Evolutionary conservation across 2,797 vertebrate species (phyloP).

Genomic region (Sphaeramia orbicularis): DNA sequence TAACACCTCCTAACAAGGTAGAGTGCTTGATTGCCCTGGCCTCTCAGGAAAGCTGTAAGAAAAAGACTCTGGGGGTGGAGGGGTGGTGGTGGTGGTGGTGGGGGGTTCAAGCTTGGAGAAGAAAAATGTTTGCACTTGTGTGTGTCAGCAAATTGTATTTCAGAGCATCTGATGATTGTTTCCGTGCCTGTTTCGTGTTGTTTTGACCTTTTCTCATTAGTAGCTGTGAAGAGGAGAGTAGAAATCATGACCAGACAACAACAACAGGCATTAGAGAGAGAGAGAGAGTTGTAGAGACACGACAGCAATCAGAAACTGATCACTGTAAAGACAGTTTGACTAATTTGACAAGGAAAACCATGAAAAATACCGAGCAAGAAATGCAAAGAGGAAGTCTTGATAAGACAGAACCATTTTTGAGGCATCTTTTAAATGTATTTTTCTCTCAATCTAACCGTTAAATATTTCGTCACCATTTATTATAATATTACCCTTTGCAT

Average conservation of each 20-base stretch:
- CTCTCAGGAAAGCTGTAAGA: conserved; percentile 92
- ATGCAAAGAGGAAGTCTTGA: no score
- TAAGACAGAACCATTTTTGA: no score
- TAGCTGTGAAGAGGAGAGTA: conserved; percentile 28
- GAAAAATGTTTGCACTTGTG: conserved; percentile 86
- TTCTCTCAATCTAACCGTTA: no score
- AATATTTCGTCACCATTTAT: no score
- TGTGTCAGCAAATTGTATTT: conserved; percentile 74
- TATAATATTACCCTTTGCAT: no score
- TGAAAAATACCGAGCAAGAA: no score
- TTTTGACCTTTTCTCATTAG: conserved; percentile 54
- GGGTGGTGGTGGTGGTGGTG: no score
- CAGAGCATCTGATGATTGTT: conserved; percentile 65
- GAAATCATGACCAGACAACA: conserved; percentile 23
- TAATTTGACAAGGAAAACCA: no score
- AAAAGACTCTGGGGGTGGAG: conserved; percentile 78
- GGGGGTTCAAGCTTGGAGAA: conserved; percentile 69
- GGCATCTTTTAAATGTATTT: no score
- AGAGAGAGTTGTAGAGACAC: conserved; percentile 15
- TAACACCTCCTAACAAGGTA: conserved; percentile 99
- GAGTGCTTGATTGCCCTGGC: conserved; percentile 90
- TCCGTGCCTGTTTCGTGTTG: conserved; percentile 46
- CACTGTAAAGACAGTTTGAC: no score
- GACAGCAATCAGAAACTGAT: background rate
- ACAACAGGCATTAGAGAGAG: background rate